A percentile compares a stretch with the other conserved stretches of the same genome.
phyloP scores from a whole-genome alignment of 2,888 invertebrate species.

The Leuctra nigra region DNA sequence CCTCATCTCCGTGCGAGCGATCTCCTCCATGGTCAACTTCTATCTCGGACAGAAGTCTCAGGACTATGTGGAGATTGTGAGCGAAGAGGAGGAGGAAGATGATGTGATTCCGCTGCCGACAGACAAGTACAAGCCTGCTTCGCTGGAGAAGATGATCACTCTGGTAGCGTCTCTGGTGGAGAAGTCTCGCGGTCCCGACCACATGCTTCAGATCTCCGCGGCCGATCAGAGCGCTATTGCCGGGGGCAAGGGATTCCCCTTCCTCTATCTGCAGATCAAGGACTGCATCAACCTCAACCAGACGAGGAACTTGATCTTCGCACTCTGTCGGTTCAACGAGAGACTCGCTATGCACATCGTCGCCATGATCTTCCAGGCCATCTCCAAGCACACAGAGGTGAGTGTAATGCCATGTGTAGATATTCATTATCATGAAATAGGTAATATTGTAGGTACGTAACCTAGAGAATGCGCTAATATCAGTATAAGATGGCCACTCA shows the following conservation, averaged over 20 bases:
- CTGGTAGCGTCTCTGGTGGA: conserved; percentile 83
- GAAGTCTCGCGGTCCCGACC: conserved; percentile 72
- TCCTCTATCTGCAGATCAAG: conserved; percentile 89
- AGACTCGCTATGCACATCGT: conserved; percentile 82
- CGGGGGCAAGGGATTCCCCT: conserved; percentile 88
- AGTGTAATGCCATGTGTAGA: conserved; percentile 30
- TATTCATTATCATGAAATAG: too few species aligned
- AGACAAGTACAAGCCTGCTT: conserved; percentile 80
- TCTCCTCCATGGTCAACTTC: conserved; percentile 85
- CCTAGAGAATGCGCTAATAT: too few species aligned
- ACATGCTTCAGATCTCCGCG: conserved; percentile 60
- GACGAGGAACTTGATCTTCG: conserved; percentile 85
- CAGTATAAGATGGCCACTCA: too few species aligned
- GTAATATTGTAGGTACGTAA: too few species aligned
- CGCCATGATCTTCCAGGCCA: conserved; percentile 83
- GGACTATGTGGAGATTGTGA: conserved; percentile 60
- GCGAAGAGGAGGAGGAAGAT: conserved; percentile 65
- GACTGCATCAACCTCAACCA: conserved; percentile 89
- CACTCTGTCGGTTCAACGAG: conserved; percentile 87
- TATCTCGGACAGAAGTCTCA: conserved; percentile 79
- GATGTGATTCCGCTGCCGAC: conserved; percentile 56
- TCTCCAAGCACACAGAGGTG: conserved; percentile 81
- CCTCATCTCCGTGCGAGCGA: conserved; percentile 77
- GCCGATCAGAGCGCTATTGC: conserved; percentile 77
- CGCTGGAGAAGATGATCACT: conserved; percentile 93